Conservation (phyloP, 2,113 vertebrate genomes). For the Callospermophilus lateralis region DNA sequence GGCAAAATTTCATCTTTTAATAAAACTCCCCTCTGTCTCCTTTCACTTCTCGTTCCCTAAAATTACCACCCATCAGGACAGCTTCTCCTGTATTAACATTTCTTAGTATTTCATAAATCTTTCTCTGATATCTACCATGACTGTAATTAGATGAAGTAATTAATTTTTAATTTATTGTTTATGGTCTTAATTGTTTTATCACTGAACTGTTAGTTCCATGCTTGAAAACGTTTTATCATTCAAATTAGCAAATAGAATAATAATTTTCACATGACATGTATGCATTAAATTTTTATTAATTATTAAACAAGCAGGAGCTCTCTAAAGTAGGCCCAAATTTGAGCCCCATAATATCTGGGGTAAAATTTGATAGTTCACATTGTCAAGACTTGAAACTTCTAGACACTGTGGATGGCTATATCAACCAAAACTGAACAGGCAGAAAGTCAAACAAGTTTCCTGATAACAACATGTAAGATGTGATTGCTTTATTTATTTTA, state of each 20-base stretch:
- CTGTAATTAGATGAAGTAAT: slow-evolving; percentile 5
- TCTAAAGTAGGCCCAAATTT: background rate
- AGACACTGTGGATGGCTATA: fast-evolving
- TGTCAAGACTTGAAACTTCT: background rate
- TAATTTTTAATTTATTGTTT: slow-evolving; percentile 43
- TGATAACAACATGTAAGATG: background rate
- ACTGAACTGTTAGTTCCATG: background rate
- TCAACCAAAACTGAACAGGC: background rate
- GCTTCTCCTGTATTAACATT: background rate
- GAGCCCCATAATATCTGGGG: background rate
- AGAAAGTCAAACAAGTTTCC: background rate
- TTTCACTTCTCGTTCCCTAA: fast-evolving
- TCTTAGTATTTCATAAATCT: background rate
- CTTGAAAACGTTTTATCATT: slow-evolving; percentile 19
- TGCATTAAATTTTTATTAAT: slow-evolving; percentile 9
- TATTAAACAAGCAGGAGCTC: background rate
- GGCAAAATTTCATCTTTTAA: background rate
- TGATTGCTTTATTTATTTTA: background rate
- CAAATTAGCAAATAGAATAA: background rate
- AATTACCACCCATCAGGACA: background rate
- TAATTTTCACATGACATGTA: background rate
- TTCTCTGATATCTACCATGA: background rate
- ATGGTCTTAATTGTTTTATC: background rate
- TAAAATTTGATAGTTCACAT: background rate
- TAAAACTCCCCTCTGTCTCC: background rate